phyloP scores from a whole-genome alignment of 2,888 invertebrate species.

The Hydropsyche betteni region DNA sequence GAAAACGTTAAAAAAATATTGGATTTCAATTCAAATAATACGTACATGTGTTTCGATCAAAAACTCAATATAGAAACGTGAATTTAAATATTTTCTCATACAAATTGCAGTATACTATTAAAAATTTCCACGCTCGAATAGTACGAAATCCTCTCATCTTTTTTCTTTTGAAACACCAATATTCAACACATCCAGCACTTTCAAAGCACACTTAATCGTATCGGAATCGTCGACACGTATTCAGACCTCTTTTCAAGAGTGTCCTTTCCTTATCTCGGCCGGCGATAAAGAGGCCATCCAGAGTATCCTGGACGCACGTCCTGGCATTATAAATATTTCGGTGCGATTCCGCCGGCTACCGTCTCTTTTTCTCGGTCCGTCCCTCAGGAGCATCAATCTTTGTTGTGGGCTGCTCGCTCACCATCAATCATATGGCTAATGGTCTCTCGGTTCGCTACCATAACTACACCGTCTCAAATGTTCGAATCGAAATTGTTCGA shows the following conservation, averaged over 20 bases:
- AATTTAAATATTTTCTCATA: too few relatives aligned
- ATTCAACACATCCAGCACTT: too few relatives aligned
- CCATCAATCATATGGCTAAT: slow-evolving; percentile 36
- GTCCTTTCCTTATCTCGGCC: slow-evolving; percentile 14
- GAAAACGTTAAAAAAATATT: too few relatives aligned
- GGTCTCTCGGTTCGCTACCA: slow-evolving; percentile 19
- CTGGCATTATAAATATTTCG: background rate
- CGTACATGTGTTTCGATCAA: too few relatives aligned
- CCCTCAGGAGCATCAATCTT: slow-evolving; percentile 36
- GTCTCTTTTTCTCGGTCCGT: background rate
- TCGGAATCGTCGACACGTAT: slow-evolving; percentile 14
- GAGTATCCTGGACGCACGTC: slow-evolving; percentile 1
- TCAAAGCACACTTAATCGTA: background rate
- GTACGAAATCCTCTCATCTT: too few relatives aligned
- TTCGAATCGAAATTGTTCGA: background rate
- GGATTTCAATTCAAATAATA: too few relatives aligned
- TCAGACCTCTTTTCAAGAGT: background rate
- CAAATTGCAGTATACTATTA: too few relatives aligned
- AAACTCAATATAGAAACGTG: too few relatives aligned
- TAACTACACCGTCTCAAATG: background rate
- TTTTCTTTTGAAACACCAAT: too few relatives aligned
- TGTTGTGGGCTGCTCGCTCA: slow-evolving; percentile 19
- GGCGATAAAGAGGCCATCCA: slow-evolving; percentile 15
- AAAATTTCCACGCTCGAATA: too few relatives aligned
- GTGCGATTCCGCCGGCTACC: background rate